These are phyloP conservation scores for Amphimallon solstitiale DNA, from an alignment of 2,888 invertebrate genomes.

Conservation along the genomic window DNA sequence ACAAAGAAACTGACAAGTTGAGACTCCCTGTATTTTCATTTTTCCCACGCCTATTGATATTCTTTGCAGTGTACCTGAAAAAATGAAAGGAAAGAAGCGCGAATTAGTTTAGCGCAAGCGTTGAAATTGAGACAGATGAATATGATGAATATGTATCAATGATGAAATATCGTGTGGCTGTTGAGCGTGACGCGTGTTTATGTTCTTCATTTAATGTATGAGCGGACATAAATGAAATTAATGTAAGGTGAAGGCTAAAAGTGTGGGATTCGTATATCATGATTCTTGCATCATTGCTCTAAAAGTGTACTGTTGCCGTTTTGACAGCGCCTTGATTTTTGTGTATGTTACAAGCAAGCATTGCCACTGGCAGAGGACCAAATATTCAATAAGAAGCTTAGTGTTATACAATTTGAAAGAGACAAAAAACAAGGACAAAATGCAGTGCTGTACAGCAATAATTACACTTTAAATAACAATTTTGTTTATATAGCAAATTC, in stretches of 20 bases:
- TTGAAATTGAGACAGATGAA: background rate
- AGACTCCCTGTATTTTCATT: slow-evolving; percentile 88
- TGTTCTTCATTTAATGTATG: slow-evolving; percentile 7
- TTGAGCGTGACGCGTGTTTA: background rate
- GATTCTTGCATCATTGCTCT: slow-evolving; percentile 4
- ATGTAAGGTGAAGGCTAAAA: background rate
- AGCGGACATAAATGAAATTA: background rate
- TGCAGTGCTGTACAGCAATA: background rate
- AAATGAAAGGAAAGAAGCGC: slow-evolving; percentile 48
- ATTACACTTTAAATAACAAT: background rate
- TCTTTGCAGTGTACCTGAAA: slow-evolving; percentile 78
- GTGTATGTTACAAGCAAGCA: slow-evolving; percentile 7
- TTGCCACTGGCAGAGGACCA: slow-evolving; percentile 10
- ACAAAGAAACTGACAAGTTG: slow-evolving; percentile 88
- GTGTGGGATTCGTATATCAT: slow-evolving; percentile 20
- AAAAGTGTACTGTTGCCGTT: slow-evolving; percentile 15
- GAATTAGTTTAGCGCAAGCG: background rate
- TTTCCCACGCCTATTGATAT: slow-evolving; percentile 79
- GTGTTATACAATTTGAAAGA: slow-evolving; percentile 7
- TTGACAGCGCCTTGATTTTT: background rate
- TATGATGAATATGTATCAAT: background rate
- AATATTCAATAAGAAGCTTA: slow-evolving; percentile 3
- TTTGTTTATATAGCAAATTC: background rate
- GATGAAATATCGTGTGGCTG: background rate
- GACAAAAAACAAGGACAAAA: background rate